Evolutionary conservation across 1,140 invertebrate species (phyloP), one percentile per base, ranked within the genome.

Genomic region (Cyphomyrmex costatus): DNA sequence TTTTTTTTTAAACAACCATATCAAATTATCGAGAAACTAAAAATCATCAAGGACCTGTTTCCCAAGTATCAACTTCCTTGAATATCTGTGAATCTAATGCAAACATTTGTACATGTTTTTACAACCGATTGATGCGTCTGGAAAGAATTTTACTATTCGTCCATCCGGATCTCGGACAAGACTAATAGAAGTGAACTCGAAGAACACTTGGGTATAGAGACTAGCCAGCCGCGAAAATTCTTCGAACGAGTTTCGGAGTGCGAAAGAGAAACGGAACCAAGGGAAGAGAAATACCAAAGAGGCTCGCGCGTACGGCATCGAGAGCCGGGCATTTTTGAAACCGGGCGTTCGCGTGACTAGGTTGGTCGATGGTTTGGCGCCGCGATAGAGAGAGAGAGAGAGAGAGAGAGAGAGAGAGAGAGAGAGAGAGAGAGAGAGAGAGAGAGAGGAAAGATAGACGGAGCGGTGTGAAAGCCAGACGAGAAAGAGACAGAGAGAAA

Each of bases 321-420:
- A 86, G 65, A 85, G 90, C 83, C 90, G 86, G 89, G 92, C 88
- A 93, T 92, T 92, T 94, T 94, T 92, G 91, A 93, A 93, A 92
- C 65, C 91, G 91, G 30, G 89, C 88, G 90, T 91, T 93, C 91
- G 93, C 92, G 93, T 93, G 93, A 94, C 93, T 92, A 92, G 92
- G 91, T 86, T 86, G 86, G 85, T 82, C 89, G 91, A 90, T 89
- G 82, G 86, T 88, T 86, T 90, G 88, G 91, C 71, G 88, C 84
- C 87, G 85, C 74, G 60, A 61, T 53, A 36, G 19, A 61, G 21
- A 46, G 27, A 33, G 24, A 53, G 58, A 61, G 76, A 65, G 66
- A 74, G 49, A 73, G n/a, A 56, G 14, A 36, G 33, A 51, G 12
- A 51, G 21, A 5, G 49, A 3, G 33, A 16, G 3, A 0, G 19